Percentiles rank a stretch among this genome's conserved stretches.
Conservation (phyloP, 1,140 invertebrate genomes). For the Pseudomyrmex cubaensis region DNA sequence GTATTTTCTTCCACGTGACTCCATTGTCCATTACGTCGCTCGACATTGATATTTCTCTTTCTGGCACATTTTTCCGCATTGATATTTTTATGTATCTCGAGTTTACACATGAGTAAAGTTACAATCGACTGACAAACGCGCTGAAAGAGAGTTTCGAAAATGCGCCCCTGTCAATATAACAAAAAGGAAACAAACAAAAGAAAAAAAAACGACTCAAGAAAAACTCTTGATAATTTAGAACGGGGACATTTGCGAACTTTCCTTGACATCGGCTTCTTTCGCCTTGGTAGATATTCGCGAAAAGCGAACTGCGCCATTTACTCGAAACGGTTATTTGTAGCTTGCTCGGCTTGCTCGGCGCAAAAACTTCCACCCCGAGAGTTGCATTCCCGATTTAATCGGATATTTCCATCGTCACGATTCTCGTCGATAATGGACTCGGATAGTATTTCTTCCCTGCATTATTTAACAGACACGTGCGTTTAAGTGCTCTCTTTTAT, state of each 20-base stretch:
- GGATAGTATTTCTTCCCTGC: slow-evolving; percentile 30
- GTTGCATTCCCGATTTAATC: slow-evolving; percentile 50
- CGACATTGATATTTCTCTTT: slow-evolving; percentile 6
- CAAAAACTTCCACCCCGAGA: slow-evolving; percentile 36
- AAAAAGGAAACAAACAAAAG: not conserved
- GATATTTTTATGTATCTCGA: no score
- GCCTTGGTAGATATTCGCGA: slow-evolving; percentile 34
- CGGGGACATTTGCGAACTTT: slow-evolving; percentile 35
- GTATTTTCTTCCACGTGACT: not conserved
- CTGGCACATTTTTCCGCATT: no score
- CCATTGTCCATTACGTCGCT: not conserved
- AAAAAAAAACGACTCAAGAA: slow-evolving; percentile 18
- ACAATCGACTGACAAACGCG: slow-evolving; percentile 24
- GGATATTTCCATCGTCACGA: slow-evolving; percentile 51
- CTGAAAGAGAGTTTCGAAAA: not conserved
- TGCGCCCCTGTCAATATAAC: no score
- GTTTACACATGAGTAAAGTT: no score
- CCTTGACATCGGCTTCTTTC: slow-evolving; percentile 12
- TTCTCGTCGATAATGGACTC: slow-evolving; percentile 39
- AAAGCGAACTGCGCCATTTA: slow-evolving; percentile 6
- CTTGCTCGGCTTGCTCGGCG: slow-evolving; percentile 10
- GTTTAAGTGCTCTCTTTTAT: not conserved
- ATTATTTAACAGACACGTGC: slow-evolving; percentile 47
- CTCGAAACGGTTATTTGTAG: slow-evolving; percentile 42
- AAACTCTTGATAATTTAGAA: slow-evolving; percentile 37